Conservation (phyloP, 2,113 vertebrate genomes). For the Aramus guarauna region DNA sequence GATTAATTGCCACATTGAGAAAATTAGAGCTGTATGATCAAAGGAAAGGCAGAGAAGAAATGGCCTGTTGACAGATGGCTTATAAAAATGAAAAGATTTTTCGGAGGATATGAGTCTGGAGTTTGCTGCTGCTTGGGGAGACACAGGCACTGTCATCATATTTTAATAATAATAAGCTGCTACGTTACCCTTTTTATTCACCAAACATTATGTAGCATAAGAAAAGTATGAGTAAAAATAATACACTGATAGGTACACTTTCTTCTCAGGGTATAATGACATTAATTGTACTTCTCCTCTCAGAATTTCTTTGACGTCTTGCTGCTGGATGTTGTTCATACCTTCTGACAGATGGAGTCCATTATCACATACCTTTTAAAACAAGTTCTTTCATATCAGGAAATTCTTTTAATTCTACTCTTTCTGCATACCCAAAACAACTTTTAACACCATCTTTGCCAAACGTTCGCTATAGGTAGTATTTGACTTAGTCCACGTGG, state of each 20-base stretch:
- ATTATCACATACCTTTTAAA: not conserved
- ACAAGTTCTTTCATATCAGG: not conserved
- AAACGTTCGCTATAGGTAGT: not conserved
- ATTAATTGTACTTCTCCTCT: not conserved
- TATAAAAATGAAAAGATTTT: slow-evolving; percentile 44
- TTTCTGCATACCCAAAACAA: not conserved
- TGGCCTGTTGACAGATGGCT: slow-evolving; percentile 45
- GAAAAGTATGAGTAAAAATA: not conserved
- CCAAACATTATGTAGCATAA: not conserved
- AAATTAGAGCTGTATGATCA: slow-evolving; percentile 48
- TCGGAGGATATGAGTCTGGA: not conserved
- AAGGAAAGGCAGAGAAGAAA: slow-evolving; percentile 16
- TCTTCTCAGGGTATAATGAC: not conserved
- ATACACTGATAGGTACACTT: not conserved
- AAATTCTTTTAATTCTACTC: not conserved
- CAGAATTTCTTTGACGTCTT: not conserved
- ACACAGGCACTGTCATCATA: not conserved
- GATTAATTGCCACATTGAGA: slow-evolving; percentile 34
- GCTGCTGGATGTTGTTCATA: not conserved
- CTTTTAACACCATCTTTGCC: not conserved
- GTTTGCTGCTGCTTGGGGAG: slow-evolving; percentile 13
- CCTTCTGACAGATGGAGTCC: not conserved
- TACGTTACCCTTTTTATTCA: not conserved
- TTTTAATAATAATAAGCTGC: slow-evolving; percentile 39
- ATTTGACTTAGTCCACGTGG: not conserved